Evolutionary conservation across 2,888 invertebrate species (phyloP).

Genomic region (Strigamia maritima): DNA sequence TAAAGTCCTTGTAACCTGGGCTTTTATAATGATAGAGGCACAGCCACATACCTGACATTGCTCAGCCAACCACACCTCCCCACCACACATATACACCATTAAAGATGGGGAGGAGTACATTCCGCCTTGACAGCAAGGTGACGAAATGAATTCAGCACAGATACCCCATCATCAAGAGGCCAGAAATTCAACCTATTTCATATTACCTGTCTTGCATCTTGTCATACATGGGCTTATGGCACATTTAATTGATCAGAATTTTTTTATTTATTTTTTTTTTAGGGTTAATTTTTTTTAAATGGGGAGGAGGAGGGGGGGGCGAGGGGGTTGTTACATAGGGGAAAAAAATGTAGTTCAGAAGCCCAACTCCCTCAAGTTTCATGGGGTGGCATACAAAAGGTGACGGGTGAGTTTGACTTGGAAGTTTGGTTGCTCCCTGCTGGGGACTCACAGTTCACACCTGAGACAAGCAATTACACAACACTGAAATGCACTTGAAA

Average conservation of each 20-base stretch:
- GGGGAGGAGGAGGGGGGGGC: background rate
- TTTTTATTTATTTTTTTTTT: background rate
- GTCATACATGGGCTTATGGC: background rate
- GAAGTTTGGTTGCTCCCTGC: background rate
- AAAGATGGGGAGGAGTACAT: background rate
- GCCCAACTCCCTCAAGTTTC: background rate
- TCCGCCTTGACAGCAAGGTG: background rate
- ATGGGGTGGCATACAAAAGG: background rate
- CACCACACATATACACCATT: background rate
- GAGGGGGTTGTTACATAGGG: too few relatives aligned
- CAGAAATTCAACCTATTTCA: background rate
- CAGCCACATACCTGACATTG: background rate
- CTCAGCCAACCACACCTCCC: background rate
- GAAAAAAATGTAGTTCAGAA: background rate
- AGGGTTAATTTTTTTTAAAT: background rate
- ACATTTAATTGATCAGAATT: background rate
- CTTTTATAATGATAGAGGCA: background rate
- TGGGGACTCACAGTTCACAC: background rate
- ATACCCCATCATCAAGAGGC: background rate
- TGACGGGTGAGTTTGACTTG: background rate
- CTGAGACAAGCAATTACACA: background rate
- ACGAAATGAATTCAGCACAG: background rate
- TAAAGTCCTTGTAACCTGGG: background rate
- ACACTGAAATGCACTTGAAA: background rate
- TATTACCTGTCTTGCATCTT: background rate